These are phyloP conservation scores for Paramacrobiotus metropolitanus DNA, from an alignment of 1,140 invertebrate genomes.

Conservation along the genomic window DNA sequence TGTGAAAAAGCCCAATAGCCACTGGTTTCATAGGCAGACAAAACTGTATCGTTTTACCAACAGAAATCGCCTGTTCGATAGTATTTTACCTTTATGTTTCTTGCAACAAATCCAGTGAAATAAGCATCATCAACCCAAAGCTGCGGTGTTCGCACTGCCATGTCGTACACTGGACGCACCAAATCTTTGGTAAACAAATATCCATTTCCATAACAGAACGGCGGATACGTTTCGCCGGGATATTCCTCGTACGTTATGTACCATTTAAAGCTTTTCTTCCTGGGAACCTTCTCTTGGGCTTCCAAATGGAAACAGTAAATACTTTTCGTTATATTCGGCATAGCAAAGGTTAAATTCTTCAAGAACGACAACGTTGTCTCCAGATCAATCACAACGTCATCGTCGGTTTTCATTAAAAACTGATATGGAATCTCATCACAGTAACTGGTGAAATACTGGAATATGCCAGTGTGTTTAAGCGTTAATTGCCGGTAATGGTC, in stretches of 20 bases:
- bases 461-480: constrained; percentile 18
- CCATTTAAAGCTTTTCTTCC: constrained; percentile 22
- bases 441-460: constrained; percentile 18
- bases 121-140: constrained; percentile 26
- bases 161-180: constrained; percentile 14
- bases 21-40: too few relatives aligned
- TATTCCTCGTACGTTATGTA: constrained; percentile 19
- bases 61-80: too few relatives aligned
- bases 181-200: constrained; percentile 19
- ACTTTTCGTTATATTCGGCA: constrained; percentile 11
- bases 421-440: constrained; percentile 14
- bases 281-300: constrained; percentile 17
- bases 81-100: too few relatives aligned
- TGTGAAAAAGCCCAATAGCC: too few relatives aligned
- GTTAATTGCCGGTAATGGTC: constrained; percentile 22
- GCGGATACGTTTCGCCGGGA: constrained; percentile 17
- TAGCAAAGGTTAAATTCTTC: too few relatives aligned
- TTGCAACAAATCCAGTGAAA: constrained; percentile 21
- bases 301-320: constrained; percentile 16
- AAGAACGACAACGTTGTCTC: too few relatives aligned
- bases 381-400: constrained; percentile 23
- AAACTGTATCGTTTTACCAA: too few relatives aligned
- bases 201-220: constrained; percentile 23
- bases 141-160: constrained; percentile 16
- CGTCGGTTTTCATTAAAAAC: constrained; percentile 21